Conservation (phyloP, 2,797 vertebrate species). For the Pseudotriccus pelzelni region DNA sequence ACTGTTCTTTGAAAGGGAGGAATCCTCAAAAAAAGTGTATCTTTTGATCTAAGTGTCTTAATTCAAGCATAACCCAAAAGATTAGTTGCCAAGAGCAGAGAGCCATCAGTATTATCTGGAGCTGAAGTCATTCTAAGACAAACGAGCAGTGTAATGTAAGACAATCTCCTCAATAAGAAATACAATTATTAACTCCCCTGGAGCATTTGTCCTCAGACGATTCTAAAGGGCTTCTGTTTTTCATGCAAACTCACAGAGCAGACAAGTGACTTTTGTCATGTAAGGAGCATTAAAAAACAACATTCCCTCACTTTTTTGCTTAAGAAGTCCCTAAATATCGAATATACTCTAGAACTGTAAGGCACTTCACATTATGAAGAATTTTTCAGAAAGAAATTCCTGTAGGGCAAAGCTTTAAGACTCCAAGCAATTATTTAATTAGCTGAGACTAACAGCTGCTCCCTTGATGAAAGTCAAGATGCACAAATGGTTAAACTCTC, state of each 20-base stretch:
- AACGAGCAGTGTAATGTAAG: neutral
- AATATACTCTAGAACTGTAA: neutral
- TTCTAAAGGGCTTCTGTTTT: neutral
- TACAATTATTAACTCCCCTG: neutral
- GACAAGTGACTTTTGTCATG: neutral
- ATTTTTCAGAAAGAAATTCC: neutral
- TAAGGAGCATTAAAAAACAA: neutral
- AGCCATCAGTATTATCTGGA: neutral
- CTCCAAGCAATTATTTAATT: neutral
- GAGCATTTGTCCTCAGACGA: neutral
- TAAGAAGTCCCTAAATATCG: neutral
- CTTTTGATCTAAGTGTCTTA: neutral
- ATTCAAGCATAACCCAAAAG: neutral
- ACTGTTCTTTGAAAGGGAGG: neutral
- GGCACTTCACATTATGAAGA: neutral
- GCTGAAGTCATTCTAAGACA: neutral
- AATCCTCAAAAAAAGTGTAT: neutral
- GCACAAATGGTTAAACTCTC: neutral
- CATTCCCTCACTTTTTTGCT: neutral
- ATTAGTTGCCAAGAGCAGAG: neutral
- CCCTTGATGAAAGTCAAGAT: neutral
- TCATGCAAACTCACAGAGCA: neutral
- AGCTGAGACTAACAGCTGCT: neutral
- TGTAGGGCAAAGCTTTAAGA: neutral
- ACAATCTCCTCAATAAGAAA: neutral